These are phyloP conservation scores for Chelmon rostratus DNA, from an alignment of 2,797 vertebrate species.

Conservation along the genomic window DNA sequence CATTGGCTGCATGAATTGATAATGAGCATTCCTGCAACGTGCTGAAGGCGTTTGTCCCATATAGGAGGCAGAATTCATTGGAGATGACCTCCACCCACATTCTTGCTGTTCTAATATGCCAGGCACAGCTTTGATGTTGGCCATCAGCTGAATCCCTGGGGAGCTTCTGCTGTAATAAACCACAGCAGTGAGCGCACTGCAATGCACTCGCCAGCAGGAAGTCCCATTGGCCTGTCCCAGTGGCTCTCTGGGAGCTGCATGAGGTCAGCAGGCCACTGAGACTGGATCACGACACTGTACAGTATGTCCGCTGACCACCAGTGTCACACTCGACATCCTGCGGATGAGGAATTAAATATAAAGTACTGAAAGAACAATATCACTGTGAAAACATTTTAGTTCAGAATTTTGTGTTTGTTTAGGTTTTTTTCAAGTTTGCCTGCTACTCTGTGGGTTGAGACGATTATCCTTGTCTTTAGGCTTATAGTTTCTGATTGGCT, in stretches of 20 bases:
- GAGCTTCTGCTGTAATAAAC: slow-evolving; percentile 71
- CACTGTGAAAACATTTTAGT: background rate
- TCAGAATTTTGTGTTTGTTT: background rate
- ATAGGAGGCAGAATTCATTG: slow-evolving; percentile 75
- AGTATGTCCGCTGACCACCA: slow-evolving; percentile 4
- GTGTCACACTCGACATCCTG: background rate
- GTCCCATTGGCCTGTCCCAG: slow-evolving; percentile 55
- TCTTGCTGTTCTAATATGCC: slow-evolving; percentile 71
- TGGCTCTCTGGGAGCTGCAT: slow-evolving; percentile 41
- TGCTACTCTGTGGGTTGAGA: background rate
- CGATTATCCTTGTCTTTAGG: background rate
- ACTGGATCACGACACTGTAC: slow-evolving; percentile 24
- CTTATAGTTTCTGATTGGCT: background rate
- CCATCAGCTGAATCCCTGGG: slow-evolving; percentile 77
- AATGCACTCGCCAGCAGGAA: slow-evolving; percentile 60
- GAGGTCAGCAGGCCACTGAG: slow-evolving; percentile 53
- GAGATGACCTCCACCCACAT: slow-evolving; percentile 86
- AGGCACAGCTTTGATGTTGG: slow-evolving; percentile 76
- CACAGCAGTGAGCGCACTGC: slow-evolving; percentile 34
- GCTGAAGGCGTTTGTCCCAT: slow-evolving; percentile 79
- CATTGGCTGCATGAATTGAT: slow-evolving; percentile 81
- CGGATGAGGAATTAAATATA: background rate
- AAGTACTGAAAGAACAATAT: background rate
- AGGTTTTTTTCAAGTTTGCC: background rate
- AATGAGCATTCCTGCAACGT: slow-evolving; percentile 76